Evolutionary conservation across 2,888 invertebrate species (phyloP).

Genomic region (Allophyes oxyacanthae): DNA sequence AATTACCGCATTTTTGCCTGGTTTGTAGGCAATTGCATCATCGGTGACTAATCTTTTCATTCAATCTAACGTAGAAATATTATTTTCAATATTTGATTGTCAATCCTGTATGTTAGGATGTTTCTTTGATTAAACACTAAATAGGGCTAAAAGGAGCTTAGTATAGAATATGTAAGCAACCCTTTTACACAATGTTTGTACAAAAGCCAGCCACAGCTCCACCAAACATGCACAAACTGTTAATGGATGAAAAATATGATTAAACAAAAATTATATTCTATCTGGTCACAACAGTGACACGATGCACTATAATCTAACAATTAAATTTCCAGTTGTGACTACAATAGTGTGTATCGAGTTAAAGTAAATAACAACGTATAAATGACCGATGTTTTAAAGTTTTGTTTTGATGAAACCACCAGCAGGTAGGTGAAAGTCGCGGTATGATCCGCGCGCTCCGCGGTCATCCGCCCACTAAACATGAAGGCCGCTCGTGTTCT

Average conservation of each 20-base stretch:
- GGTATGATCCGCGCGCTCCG: conserved; percentile 64
- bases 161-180: conserved; percentile 54
- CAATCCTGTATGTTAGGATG: conserved; percentile 25
- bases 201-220: conserved; percentile 59
- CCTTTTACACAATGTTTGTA: conserved; percentile 56
- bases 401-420: conserved; percentile 73
- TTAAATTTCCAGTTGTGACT: conserved; percentile 29
- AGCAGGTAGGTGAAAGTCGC: conserved; percentile 77
- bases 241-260: conserved; percentile 59
- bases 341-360: conserved; percentile 31
- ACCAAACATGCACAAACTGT: conserved; percentile 70
- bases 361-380: conserved; percentile 49
- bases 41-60: conserved; percentile 32
- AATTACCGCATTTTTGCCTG: conserved; percentile 22
- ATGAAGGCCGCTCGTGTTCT: conserved; percentile 78
- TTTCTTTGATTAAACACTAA: conserved; percentile 25
- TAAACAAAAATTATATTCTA: conserved; percentile 52
- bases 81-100: conserved; percentile 7
- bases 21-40: conserved; percentile 27
- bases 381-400: conserved; percentile 58
- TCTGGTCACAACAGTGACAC: conserved; percentile 50
- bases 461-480: conserved; percentile 82
- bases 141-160: conserved; percentile 46
- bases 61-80: conserved; percentile 6
- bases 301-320: conserved; percentile 46